Evolutionary conservation across 2,797 vertebrate species (phyloP), one percentile per base, ranked within the genome.

Genomic region (Stomatorhinus walkeri): DNA sequence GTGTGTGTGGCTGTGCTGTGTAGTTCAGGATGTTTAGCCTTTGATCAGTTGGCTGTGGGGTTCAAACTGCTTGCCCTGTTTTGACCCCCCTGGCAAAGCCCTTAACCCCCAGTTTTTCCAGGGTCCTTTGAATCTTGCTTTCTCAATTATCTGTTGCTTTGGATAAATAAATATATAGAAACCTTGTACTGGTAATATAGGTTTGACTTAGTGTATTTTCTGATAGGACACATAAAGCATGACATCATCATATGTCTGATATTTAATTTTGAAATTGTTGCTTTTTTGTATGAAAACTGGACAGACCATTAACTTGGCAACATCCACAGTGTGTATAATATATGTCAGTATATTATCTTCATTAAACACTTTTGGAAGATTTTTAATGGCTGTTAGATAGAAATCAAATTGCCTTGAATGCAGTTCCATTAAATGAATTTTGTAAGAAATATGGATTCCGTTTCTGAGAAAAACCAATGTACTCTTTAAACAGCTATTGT

Each of bases 291-390:
- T 72, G 64, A 72, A 72, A 64, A 64, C 59, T 24, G 22, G 22
- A 28, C 22, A 10, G 59, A 36, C 28, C 4, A 36, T 16, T 72
- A 68, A 36, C 28, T 2, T 68, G 36, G 64, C 64, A 72, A 36
- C 4, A 68, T 32, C 24, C 28, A 32, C 64, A 32, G 10, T 43
- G 7, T 79, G 40, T 79, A 8, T 46, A 79, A 28, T 72, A 14
- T 46, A 79, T 1, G 36, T 79, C 6, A 8, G 14, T 79, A 46
- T 43, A 79, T 43, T n/a, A 43, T 19, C 16, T 8, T 79, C 43
- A 79, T 79, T 72, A 72, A 72, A n/a, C 36, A 79, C 43, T 79
- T 79, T n/a, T 79, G 72, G 14, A 40, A 79, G 72, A 79, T 79
- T 79, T 79, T 43, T 43, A n/a, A 43, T 40, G 14, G 16, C 16